Conservation (phyloP, 2,888 invertebrate genomes). For the Theretra japonica region DNA sequence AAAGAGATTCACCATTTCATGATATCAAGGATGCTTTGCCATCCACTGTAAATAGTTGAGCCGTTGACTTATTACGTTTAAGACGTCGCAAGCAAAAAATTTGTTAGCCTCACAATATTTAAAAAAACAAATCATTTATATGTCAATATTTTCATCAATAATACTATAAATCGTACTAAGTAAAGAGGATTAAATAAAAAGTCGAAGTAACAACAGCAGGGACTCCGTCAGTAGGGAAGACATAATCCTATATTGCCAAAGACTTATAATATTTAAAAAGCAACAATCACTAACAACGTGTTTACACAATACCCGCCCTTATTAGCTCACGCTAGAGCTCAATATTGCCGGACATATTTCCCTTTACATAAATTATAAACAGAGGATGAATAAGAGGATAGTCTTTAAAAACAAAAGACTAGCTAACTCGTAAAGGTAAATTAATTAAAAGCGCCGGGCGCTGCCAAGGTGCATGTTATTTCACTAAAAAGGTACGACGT, state of each 20-base stretch:
- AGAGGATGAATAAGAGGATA: conserved; percentile 33
- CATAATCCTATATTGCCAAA: background rate
- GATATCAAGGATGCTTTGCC: no score
- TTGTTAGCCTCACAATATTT: no score
- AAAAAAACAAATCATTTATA: no score
- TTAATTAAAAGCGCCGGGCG: conserved; percentile 46
- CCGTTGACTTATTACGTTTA: no score
- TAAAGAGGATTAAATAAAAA: background rate
- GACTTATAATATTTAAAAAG: conserved; percentile 3
- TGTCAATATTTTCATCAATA: background rate
- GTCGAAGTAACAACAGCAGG: background rate
- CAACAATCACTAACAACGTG: background rate
- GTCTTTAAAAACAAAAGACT: conserved; percentile 44
- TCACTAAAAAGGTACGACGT: conserved; percentile 36
- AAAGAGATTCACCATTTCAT: no score
- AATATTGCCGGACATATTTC: background rate
- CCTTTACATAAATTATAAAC: conserved; percentile 13
- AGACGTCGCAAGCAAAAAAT: no score
- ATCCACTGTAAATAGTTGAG: no score
- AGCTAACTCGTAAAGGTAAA: conserved; percentile 45
- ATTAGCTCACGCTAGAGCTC: background rate
- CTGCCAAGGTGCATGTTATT: conserved; percentile 40
- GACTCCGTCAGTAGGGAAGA: background rate
- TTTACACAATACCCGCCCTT: background rate
- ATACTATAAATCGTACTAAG: background rate